Evolutionary conservation across 2,888 invertebrate genomes (phyloP), one percentile per base, ranked within the genome.

Genomic region (Pogonocherus hispidulus): DNA sequence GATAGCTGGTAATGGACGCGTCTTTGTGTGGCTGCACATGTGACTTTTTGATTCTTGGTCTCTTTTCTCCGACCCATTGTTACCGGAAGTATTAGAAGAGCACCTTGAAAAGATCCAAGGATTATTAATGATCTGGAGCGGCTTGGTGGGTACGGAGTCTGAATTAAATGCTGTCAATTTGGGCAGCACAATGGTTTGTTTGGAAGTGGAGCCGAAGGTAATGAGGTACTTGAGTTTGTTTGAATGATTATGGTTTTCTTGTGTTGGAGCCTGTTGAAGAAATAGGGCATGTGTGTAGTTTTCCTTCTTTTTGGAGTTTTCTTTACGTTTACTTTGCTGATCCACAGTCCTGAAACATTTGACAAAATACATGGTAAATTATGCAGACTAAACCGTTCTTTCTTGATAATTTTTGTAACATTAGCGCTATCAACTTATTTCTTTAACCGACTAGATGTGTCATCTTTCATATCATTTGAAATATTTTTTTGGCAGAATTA

Each of bases 101-200:
- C 73, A 70, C 70, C 32, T 32, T 81, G 81, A 83, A 81, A 82
- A 76, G 79, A 70, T 73, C 71, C 74, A 72, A 76, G 81, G 82
- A 81, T 84, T 84, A 84, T 84, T 84, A 84, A 84, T 84, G 84
- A 84, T 84, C 81, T 79, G 80, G 82, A 82, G 82, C 81, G 80
- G 59, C 59, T 59, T 47, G 47, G 32, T 19, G 16, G 20, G 37
- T 22, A 51, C 80, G 78, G 79, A 79, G 75, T 77, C 76, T 76
- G 78, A 76, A 79, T 80, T 79, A 79, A 80, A 78, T 74, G 75
- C 71, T 68, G 72, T 69, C 74, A 65, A 74, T 72, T 72, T 69
- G 66, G 44, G 59, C 16, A 32, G 51, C n/a, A 74, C 69, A 72
- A 72, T 69, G 64, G 62, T 37, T 32, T 66, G 67, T 65, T 63